These are phyloP conservation scores for Synanthedon myopaeformis DNA, from an alignment of 2,888 invertebrate species.

Conservation along the genomic window DNA sequence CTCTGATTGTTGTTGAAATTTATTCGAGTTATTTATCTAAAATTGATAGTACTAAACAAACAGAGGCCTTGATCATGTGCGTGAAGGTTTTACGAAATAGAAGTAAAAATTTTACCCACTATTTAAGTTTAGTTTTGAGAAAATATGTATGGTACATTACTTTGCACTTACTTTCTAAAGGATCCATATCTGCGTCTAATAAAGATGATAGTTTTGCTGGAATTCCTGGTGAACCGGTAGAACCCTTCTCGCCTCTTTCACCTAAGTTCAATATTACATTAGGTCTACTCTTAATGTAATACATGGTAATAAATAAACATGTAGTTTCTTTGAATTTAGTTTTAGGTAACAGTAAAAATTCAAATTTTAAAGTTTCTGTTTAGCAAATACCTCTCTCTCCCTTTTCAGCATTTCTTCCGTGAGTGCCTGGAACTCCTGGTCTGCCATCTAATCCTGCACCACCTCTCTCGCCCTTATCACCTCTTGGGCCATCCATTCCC, in stretches of 20 bases:
- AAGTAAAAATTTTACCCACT: too few species aligned
- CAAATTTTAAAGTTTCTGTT: not conserved
- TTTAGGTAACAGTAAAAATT: too few species aligned
- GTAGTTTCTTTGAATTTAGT: too few species aligned
- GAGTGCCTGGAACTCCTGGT: conserved; percentile 75
- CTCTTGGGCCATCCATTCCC: conserved; percentile 27
- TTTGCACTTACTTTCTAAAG: conserved; percentile 31
- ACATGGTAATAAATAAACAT: too few species aligned
- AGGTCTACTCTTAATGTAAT: too few species aligned
- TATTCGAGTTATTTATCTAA: conserved; percentile 19
- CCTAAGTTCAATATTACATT: conserved; percentile 40
- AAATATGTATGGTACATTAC: too few species aligned
- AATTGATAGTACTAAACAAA: conserved; percentile 17
- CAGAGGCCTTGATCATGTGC: conserved; percentile 11
- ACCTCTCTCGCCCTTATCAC: conserved; percentile 42
- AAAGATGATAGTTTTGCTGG: conserved; percentile 72
- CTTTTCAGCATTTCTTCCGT: conserved; percentile 78
- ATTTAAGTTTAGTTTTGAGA: too few species aligned
- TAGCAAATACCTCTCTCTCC: conserved; percentile 73
- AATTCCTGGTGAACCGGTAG: conserved; percentile 80
- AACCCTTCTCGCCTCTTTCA: conserved; percentile 74
- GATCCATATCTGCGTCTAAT: conserved; percentile 27
- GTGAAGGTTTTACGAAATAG: conserved; percentile 10
- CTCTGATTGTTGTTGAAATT: conserved; percentile 36
- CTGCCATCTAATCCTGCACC: conserved; percentile 61